phyloP scores from a whole-genome alignment of 2,797 vertebrate species.

The Phrynocephalus forsythii region DNA sequence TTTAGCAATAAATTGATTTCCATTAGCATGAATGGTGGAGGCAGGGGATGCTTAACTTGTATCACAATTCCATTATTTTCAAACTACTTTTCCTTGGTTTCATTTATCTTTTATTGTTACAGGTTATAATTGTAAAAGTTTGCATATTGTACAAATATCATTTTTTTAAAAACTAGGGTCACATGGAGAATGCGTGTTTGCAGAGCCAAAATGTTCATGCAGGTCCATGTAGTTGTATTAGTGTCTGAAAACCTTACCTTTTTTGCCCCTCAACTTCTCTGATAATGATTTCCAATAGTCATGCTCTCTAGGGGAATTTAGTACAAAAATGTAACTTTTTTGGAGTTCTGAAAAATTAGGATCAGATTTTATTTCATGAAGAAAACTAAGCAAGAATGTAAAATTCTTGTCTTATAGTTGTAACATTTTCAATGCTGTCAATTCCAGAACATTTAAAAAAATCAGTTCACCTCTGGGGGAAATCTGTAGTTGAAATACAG shows the following conservation, averaged over 20 bases:
- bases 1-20: slow-evolving; percentile 32
- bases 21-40: neutral
- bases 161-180: neutral
- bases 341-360: neutral
- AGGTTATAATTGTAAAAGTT: slow-evolving; percentile 8
- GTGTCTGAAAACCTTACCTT: no score
- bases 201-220: neutral
- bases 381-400: neutral
- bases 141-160: neutral
- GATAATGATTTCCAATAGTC: no score
- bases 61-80: neutral
- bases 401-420: neutral
- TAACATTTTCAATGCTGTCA: neutral
- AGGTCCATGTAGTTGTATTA: no score
- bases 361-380: neutral
- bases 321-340: no score
- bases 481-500: neutral
- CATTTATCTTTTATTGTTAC: slow-evolving; percentile 22
- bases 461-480: neutral
- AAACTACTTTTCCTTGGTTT: slow-evolving; percentile 8
- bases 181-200: neutral
- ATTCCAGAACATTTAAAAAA: neutral
- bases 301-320: no score
- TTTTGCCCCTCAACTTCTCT: no score
- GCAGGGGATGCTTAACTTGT: slow-evolving; percentile 24